Conservation (phyloP, 2,888 invertebrate genomes). For the Tortricodes alternella region DNA sequence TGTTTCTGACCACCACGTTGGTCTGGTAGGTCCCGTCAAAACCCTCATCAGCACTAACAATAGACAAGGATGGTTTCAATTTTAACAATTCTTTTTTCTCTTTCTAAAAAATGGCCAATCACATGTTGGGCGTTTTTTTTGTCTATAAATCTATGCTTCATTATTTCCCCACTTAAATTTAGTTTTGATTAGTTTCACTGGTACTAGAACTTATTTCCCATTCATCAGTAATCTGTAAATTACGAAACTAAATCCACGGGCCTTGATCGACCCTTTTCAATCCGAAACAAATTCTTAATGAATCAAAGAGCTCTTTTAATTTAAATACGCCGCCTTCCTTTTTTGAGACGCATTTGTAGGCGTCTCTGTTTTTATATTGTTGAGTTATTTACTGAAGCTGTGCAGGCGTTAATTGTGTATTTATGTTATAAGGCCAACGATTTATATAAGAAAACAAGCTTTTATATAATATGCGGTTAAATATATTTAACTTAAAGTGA, state of each 20-base stretch:
- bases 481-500: conserved; percentile 6
- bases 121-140: conserved; percentile 13
- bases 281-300: conserved; percentile 51
- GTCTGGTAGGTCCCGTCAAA: conserved; percentile 99
- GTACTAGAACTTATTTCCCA: conserved; percentile 3
- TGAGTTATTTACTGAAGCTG: conserved; percentile 22
- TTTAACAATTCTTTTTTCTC: background rate
- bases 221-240: conserved; percentile 45
- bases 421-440: background rate
- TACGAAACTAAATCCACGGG: conserved; percentile 44
- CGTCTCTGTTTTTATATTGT: conserved; percentile 15
- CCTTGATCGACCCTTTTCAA: conserved; percentile 54
- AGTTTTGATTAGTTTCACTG: conserved; percentile 4
- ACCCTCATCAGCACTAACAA: conserved; percentile 98
- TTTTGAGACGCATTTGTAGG: conserved; percentile 12
- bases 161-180: background rate
- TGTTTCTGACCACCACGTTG: conserved; percentile 99
- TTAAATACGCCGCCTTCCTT: conserved; percentile 22
- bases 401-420: conserved; percentile 19
- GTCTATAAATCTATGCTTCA: background rate
- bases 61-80: conserved; percentile 46
- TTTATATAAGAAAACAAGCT: conserved; percentile 23
- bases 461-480: conserved; percentile 13
- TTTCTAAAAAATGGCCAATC: conserved; percentile 1
- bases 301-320: conserved; percentile 34